These are phyloP conservation scores for Ischnus inquisitorius DNA, from an alignment of 2,888 invertebrate genomes.

Conservation along the genomic window DNA sequence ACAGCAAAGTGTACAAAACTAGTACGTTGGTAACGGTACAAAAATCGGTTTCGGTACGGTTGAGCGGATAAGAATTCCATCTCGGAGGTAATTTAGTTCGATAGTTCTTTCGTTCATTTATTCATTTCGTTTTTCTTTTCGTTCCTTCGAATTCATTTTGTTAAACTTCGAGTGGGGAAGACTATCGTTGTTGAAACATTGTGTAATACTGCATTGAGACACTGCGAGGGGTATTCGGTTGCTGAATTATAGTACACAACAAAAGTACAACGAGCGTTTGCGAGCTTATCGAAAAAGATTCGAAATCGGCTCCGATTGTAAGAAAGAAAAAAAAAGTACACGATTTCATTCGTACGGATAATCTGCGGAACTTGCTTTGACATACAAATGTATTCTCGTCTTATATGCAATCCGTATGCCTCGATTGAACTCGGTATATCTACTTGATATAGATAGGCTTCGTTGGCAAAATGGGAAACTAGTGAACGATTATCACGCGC, in stretches of 20 bases:
- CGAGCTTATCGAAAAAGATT: constrained; percentile 22
- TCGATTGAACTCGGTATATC: constrained; percentile 17
- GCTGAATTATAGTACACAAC: background rate
- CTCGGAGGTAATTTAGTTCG: background rate
- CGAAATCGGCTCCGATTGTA: background rate
- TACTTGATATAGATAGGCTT: constrained; percentile 7
- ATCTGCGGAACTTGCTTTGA: background rate
- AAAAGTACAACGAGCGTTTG: constrained; percentile 17
- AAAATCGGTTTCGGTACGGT: background rate
- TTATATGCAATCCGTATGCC: background rate
- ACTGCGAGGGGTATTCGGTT: constrained; percentile 2
- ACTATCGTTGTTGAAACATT: constrained; percentile 19
- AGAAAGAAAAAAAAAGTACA: background rate
- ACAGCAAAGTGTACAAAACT: background rate
- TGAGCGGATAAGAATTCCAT: background rate
- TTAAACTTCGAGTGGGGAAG: constrained; percentile 38
- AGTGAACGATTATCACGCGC: constrained; percentile 15
- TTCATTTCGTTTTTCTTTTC: background rate
- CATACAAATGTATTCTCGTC: constrained; percentile 11
- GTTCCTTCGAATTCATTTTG: background rate
- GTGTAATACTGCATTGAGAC: constrained; percentile 40
- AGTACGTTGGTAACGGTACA: background rate
- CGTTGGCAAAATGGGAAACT: constrained; percentile 5
- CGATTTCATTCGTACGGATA: background rate
- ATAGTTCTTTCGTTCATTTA: background rate